Evolutionary conservation across 35 echinoderm and acorn worm species (phyloP).

Genomic region (Anneissia japonica): DNA sequence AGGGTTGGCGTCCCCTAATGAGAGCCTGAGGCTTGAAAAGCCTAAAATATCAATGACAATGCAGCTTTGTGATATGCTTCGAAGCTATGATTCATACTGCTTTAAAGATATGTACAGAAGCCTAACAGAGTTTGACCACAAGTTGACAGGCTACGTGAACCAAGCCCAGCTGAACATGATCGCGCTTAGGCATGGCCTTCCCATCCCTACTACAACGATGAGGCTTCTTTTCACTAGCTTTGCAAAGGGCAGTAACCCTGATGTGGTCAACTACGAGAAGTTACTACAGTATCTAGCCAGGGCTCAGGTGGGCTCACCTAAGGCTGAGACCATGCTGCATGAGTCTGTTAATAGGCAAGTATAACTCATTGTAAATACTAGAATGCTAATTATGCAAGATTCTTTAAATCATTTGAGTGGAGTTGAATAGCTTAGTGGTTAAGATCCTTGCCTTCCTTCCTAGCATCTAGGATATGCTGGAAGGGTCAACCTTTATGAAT

Average conservation of each 20-base stretch:
- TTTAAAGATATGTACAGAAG: constrained; percentile 97
- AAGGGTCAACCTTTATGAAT: too few species aligned
- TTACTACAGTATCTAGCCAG: constrained; percentile 87
- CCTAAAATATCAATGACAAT: constrained; percentile 39
- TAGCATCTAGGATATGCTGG: too few species aligned
- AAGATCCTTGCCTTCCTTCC: too few species aligned
- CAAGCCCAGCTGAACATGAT: constrained; percentile 83
- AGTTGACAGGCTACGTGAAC: constrained; percentile 65
- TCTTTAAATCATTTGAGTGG: too few species aligned
- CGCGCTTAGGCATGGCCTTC: constrained; percentile 54
- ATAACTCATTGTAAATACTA: neutral
- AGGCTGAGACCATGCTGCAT: constrained; percentile 82
- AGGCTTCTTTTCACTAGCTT: constrained; percentile 86
- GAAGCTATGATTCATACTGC: constrained; percentile 54
- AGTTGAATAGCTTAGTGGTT: too few species aligned
- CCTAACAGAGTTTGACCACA: constrained; percentile 80
- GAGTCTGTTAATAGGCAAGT: constrained; percentile 77
- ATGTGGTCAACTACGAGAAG: constrained; percentile 92
- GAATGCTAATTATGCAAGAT: too few species aligned
- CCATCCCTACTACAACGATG: constrained; percentile 51
- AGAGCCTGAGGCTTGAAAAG: neutral
- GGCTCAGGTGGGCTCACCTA: constrained; percentile 70
- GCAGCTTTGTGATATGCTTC: constrained; percentile 48
- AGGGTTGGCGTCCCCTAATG: constrained; percentile 2
- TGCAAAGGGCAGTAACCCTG: constrained; percentile 63